A percentile compares a stretch with the other conserved stretches of the same genome.
Evolutionary conservation across 2,888 invertebrate genomes (phyloP).

Genomic region (Pilophorus perplexus): DNA sequence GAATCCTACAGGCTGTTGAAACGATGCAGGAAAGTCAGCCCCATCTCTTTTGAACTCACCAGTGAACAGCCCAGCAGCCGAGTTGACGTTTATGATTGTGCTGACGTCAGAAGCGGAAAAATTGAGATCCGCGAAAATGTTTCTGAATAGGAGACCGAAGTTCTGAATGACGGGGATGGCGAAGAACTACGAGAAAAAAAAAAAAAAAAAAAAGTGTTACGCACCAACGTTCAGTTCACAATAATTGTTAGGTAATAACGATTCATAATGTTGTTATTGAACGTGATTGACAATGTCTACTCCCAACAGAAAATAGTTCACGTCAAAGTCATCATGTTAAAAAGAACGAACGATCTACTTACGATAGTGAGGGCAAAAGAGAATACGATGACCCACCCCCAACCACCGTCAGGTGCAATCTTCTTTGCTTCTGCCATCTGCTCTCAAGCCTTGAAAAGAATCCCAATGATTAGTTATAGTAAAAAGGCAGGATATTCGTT

Average conservation of each 20-base stretch:
- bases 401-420: slow-evolving; percentile 68
- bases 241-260: too few species aligned
- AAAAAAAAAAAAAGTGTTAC: too few species aligned
- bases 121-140: slow-evolving; percentile 59
- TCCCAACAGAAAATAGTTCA: too few species aligned
- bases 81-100: slow-evolving; percentile 64
- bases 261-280: too few species aligned
- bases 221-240: too few species aligned
- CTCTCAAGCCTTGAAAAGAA: too few species aligned
- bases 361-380: slow-evolving; percentile 72
- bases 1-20: too few species aligned
- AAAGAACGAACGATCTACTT: slow-evolving; percentile 44
- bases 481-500: too few species aligned
- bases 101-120: slow-evolving; percentile 62
- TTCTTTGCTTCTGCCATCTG: slow-evolving; percentile 17
- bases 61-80: slow-evolving; percentile 61
- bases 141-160: slow-evolving; percentile 67
- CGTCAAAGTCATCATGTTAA: too few species aligned
- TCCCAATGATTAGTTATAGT: too few species aligned
- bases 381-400: slow-evolving; percentile 71
- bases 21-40: too few species aligned
- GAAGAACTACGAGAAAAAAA: slow-evolving; percentile 57
- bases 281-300: too few species aligned
- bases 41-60: slow-evolving; percentile 49
- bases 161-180: slow-evolving; percentile 64